Evolutionary conservation across 2,797 vertebrate genomes (phyloP), one percentile per base, ranked within the genome.

Genomic region (Acrocephalus scirpaceus): DNA sequence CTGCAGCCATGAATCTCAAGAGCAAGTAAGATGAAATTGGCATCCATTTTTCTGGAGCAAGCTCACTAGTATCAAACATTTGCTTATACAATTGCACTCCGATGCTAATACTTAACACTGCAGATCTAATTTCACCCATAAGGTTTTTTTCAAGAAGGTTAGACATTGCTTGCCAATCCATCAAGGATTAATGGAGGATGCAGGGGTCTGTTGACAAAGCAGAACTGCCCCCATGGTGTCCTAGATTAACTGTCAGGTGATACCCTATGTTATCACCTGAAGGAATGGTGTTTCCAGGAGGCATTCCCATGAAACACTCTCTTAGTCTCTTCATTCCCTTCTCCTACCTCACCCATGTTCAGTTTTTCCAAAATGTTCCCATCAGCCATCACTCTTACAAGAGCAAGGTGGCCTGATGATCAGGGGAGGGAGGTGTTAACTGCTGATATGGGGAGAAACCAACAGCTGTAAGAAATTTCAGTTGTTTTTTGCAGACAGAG

Each of bases 191-290:
- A n/a, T 4, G 13, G 56, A 51, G 14, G 17, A 13, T 56, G 18
- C 30, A 60, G 36, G 0, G 0, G 7, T 42, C 54, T 86, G 47
- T 12, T 62, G 51, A 27, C 0, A 0, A 27, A 85, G 62, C 8
- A 12, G 53, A 86, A 56, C 20, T 66, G 4, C 60, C 56, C 79
- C 29, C 29, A 13, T 64, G 26, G 21, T 62, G 38, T 62, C 26
- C 48, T 64, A 8, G 26, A 30, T 21, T 36, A 56, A 32, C 26
- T 42, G 17, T 34, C 42, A 18, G 25, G 48, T 38, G 38, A n/a
- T 38, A 53, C 56, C 18, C 30, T 81, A 19, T 0, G 0, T 1
- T 54, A n/a, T 17, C 44, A 47, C 36, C 38, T 8, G 14, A 72
- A 73, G 54, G 11, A 81, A 62, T 1, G 1, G 8, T 1, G 3